Base-by-base conservation (phyloP, 1,140 invertebrate genomes). In the Caenorhabditis latens region DNA sequence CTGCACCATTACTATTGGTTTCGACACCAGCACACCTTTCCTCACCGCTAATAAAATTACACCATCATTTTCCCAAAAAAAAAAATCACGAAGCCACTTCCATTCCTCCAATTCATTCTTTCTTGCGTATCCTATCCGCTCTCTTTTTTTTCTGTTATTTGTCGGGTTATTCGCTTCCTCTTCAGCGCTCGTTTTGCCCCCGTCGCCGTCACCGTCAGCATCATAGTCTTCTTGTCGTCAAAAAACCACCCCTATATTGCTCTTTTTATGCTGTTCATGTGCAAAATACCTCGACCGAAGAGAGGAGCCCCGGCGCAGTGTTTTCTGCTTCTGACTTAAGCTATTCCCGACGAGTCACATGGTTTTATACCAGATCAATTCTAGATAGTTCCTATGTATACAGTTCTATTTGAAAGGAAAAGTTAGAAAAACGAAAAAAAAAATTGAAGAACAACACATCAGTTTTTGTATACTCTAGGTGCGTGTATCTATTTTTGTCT, bases 201-300 rank as follows among this genome's bases (percentile, higher is more conserved):
- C 71, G 43, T 79, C 71, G n/a, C 57, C 50, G 65, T 71, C 71
- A 50, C 71, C 46, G 21, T 79, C 46, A 32, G 21, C 43, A 79
- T 50, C 40, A 11, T 53, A 14, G 50, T 53, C 50, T 11, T 19
- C 21, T 24, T n/a, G 65, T 71, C 65, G 65, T 50, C 43, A 50
- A 79, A 50, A 79, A 79, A 50, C 46, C 71, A 50, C 19, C 46
- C 65, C 65, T 11, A 79, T 79, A 53, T 79, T 79, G 71, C 46
- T 79, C 71, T 79, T 79, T 79, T 79, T 79, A 79, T 50, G 71
- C 46, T 50, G 46, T 79, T 21, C 46, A 50, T 79, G 71, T 21
- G 14, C 46, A 9, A 79, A 79, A 71, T 14, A 53, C 9, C 50
- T 53, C 16, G 11, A 11, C 13, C 11, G 50, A 53, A 53, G 50